Conservation (phyloP, 2,113 vertebrate genomes). For the Chamaetylas fuelleborni region DNA sequence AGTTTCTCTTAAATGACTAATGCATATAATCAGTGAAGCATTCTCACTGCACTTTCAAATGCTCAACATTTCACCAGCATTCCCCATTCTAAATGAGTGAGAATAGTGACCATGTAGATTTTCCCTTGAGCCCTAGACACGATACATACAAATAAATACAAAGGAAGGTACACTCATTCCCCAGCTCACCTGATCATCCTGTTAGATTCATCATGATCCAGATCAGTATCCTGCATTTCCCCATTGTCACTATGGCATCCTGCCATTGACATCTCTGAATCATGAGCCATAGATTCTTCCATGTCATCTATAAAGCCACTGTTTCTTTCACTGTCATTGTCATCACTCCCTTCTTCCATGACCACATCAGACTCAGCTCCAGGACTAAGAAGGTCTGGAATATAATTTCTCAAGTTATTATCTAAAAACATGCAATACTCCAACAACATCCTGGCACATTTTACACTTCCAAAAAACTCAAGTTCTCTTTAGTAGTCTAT, state of each 20-base stretch:
- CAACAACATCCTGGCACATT: background rate
- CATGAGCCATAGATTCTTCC: slow-evolving; percentile 84
- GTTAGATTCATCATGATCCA: slow-evolving; percentile 85
- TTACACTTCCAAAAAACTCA: background rate
- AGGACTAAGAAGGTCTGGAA: slow-evolving; percentile 89
- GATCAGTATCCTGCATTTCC: slow-evolving; percentile 87
- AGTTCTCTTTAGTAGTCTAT: background rate
- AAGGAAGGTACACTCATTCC: background rate
- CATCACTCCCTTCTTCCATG: slow-evolving; percentile 92
- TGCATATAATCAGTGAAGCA: background rate
- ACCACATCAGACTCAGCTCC: slow-evolving; percentile 88
- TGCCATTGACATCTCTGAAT: slow-evolving; percentile 79
- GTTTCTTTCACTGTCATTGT: slow-evolving; percentile 86
- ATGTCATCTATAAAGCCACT: slow-evolving; percentile 87
- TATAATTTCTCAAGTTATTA: slow-evolving; percentile 5
- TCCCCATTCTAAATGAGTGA: background rate
- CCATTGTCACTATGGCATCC: slow-evolving; percentile 79
- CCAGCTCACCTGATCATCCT: slow-evolving; percentile 87
- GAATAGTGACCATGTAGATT: background rate
- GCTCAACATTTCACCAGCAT: background rate
- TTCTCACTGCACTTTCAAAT: background rate
- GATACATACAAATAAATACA: background rate
- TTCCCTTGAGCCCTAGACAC: background rate
- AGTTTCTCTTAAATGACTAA: background rate
- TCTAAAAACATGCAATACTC: background rate